Evolutionary conservation across 2,888 invertebrate species (phyloP).

Genomic region (Halocaridina rubra): DNA sequence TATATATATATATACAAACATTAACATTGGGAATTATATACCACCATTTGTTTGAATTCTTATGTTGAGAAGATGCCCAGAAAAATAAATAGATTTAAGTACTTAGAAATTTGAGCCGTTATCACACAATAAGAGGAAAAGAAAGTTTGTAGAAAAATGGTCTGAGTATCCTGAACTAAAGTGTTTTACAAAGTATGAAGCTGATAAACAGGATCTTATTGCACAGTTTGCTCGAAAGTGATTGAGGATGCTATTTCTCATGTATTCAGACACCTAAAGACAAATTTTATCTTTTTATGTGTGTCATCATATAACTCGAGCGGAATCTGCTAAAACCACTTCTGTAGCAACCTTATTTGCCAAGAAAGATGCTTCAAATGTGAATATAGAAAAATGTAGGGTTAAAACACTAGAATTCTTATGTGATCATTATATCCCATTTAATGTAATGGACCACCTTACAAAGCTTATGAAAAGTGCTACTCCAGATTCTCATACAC

Average conservation of each 20-base stretch:
- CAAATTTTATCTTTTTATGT: too few relatives aligned
- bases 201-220: conserved; percentile 2
- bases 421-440: background rate
- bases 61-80: too few relatives aligned
- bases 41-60: too few relatives aligned
- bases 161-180: conserved; percentile 23
- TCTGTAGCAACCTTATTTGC: conserved; percentile 12
- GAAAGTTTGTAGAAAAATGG: background rate
- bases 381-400: background rate
- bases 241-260: conserved; percentile 20
- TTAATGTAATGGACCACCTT: background rate
- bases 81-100: too few relatives aligned
- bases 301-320: background rate
- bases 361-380: background rate
- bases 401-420: background rate
- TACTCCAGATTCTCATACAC: background rate
- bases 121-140: too few relatives aligned
- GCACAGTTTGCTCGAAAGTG: conserved; percentile 4
- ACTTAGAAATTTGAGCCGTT: too few relatives aligned
- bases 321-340: background rate
- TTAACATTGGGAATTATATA: too few relatives aligned
- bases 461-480: background rate
- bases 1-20: too few relatives aligned
- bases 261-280: conserved; percentile 5
- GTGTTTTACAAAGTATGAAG: conserved; percentile 17